Evolutionary conservation across 2,888 invertebrate species (phyloP).

Genomic region (Baronia brevicornis): DNA sequence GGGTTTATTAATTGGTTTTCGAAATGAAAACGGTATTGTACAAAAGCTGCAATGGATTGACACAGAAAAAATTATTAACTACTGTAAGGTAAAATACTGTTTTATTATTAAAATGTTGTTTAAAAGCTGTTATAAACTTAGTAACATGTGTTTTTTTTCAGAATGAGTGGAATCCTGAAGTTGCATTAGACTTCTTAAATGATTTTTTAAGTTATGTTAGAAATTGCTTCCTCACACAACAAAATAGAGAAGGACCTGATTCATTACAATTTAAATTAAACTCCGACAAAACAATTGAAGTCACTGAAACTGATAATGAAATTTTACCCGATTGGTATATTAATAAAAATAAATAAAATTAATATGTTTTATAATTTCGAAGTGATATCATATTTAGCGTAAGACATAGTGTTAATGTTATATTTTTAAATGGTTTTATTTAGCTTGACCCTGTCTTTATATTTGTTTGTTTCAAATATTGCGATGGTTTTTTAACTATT

Average conservation of each 20-base stretch:
- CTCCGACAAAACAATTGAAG: slow-evolving; percentile 20
- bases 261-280: slow-evolving; percentile 25
- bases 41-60: slow-evolving; percentile 28
- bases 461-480: no score
- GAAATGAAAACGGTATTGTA: slow-evolving; percentile 31
- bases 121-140: no score
- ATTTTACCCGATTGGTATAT: slow-evolving; percentile 34
- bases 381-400: no score
- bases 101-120: not conserved
- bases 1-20: slow-evolving; percentile 32
- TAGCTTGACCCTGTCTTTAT: no score
- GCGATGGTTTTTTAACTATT: no score
- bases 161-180: slow-evolving; percentile 31
- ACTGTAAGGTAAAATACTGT: slow-evolving; percentile 29
- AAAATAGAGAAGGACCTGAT: slow-evolving; percentile 18
- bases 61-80: slow-evolving; percentile 24
- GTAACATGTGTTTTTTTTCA: slow-evolving; percentile 22
- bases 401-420: no score
- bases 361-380: no score
- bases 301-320: slow-evolving; percentile 16
- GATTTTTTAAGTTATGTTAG: slow-evolving; percentile 27
- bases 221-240: slow-evolving; percentile 19
- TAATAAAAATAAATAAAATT: no score
- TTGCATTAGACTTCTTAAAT: slow-evolving; percentile 24
- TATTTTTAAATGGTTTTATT: no score